Base-by-base conservation (phyloP, 2,888 invertebrate species). In the Dasypolia templi region DNA sequence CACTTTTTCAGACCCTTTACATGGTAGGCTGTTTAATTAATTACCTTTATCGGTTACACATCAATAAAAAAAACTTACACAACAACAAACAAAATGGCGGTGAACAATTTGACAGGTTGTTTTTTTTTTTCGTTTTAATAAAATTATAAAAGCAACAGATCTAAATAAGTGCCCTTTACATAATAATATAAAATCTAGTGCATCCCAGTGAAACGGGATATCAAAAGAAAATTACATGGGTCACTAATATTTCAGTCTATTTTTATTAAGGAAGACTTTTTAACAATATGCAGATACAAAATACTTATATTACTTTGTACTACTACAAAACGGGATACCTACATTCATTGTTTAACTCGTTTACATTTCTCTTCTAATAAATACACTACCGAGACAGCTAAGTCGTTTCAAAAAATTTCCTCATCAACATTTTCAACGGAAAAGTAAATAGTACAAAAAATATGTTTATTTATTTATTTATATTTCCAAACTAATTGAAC, bases 381-480 rank as follows among this genome's bases (percentile, higher is more conserved):
- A 91, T 91, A 92, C 91, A 88, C 93, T 93, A 94, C 89, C 77
- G 83, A 87, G 82, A 87, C 79, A 79, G 85, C 86, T 87, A 87
- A 89, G 87, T 91, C 89, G 87, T 88, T 88, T 88, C 86, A 86
- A 83, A 88, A 85, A 85, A 85, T 86, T 84, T 88, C 83, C 81
- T 86, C 86, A 89, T 86, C 82, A 85, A 84, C 84, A 82, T 88
- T 90, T 91, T 89, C 86, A 94, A 94, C 93, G 88, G 92, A 92
- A 93, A 92, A 93, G 89, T 92, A 91, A 93, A 94, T 91, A 89
- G 90, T 95, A 95, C 94, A 95, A 95, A 95, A 95, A 94, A 95
- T 95, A 95, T 94, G 91, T 91, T 92, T 87, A n/a, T 88, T 90
- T 90, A 90, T 92, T 90, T 90, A 83, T 86, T 86, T 89, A 87